Evolutionary conservation across 2,888 invertebrate genomes (phyloP).

Genomic region (Agriopis aurantiaria): DNA sequence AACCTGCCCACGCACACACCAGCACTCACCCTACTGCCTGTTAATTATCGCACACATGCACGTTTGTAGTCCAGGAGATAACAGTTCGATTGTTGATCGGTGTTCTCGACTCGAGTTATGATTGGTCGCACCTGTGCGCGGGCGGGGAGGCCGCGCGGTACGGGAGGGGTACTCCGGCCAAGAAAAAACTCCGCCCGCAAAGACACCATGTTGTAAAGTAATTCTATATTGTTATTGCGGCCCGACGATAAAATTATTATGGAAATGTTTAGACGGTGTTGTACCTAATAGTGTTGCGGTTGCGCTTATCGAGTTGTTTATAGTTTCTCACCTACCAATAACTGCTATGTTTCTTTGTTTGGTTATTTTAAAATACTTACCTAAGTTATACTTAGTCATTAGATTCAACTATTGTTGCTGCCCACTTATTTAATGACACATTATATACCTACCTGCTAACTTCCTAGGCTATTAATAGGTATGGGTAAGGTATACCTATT

Average conservation of each 20-base stretch:
- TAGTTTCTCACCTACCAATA: constrained; percentile 9
- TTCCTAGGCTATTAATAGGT: not conserved
- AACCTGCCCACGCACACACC: constrained; percentile 63
- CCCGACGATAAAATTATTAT: constrained; percentile 53
- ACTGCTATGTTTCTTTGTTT: constrained; percentile 17
- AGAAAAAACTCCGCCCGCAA: constrained; percentile 68
- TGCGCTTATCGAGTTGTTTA: constrained; percentile 20
- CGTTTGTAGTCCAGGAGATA: constrained; percentile 56
- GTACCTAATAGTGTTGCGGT: constrained; percentile 20
- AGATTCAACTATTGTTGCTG: not conserved
- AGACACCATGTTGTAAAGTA: constrained; percentile 63
- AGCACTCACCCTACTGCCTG: constrained; percentile 64
- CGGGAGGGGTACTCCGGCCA: constrained; percentile 35
- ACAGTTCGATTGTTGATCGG: constrained; percentile 63
- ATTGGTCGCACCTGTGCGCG: constrained; percentile 76
- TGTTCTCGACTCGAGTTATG: constrained; percentile 50
- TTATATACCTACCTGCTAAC: not conserved
- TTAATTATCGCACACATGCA: constrained; percentile 68
- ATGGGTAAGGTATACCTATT: not conserved
- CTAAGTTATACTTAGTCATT: constrained; percentile 2
- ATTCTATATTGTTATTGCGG: constrained; percentile 54
- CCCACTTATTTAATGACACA: not conserved
- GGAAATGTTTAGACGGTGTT: constrained; percentile 48
- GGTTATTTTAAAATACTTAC: not conserved
- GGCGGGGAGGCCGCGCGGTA: constrained; percentile 41